These are phyloP conservation scores for Sinocyclocheilus anophthalmus DNA, from an alignment of 2,113 vertebrate genomes.

Conservation along the genomic window DNA sequence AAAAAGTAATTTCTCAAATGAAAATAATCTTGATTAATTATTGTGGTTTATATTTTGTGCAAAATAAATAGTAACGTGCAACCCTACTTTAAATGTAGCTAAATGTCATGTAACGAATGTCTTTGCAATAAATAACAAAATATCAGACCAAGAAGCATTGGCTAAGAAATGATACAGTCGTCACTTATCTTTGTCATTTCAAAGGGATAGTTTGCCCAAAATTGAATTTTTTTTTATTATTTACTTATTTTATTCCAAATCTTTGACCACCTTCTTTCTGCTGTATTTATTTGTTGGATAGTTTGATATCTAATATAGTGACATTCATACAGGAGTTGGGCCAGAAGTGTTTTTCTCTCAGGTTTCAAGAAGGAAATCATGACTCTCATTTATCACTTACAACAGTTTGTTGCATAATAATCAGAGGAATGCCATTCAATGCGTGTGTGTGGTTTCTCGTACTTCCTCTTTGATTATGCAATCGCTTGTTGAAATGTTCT, in stretches of 20 bases:
- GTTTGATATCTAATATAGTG: neutral
- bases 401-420: slow-evolving; percentile 19
- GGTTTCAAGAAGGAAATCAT: neutral
- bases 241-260: neutral
- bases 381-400: neutral
- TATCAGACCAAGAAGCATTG: neutral
- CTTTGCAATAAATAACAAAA: neutral
- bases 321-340: neutral
- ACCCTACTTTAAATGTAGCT: neutral
- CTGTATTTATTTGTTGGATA: neutral
- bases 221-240: neutral
- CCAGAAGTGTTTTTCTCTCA: slow-evolving; percentile 29
- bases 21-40: no score
- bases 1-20: no score
- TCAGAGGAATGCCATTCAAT: neutral
- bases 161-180: neutral
- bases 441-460: neutral
- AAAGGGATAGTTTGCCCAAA: neutral
- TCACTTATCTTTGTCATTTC: neutral
- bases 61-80: no score
- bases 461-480: slow-evolving; percentile 35
- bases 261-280: neutral
- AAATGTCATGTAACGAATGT: neutral
- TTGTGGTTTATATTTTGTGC: no score
- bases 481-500: neutral